Percentiles rank a stretch among this genome's conserved stretches.
These are phyloP conservation scores for Chloroclysta siterata DNA, from an alignment of 2,888 invertebrate genomes.

Conservation along the genomic window DNA sequence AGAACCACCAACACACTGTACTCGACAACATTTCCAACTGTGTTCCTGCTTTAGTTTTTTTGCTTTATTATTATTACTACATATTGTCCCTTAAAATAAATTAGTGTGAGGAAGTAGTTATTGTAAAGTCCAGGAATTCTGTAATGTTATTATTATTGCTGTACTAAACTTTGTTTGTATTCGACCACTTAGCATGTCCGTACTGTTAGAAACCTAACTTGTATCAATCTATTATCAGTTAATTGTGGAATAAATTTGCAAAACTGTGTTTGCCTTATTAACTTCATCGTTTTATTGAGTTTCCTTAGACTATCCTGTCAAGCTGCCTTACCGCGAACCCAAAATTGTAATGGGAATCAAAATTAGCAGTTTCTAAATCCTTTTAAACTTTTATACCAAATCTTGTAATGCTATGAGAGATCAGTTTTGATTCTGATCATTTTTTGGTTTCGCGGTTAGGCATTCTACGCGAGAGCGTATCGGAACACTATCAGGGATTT, in stretches of 20 bases:
- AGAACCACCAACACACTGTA: slow-evolving; percentile 69
- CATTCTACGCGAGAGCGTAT: too few species aligned
- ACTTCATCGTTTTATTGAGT: slow-evolving; percentile 17
- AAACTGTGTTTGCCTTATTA: slow-evolving; percentile 86
- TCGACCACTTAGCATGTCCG: slow-evolving; percentile 80
- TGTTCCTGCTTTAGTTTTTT: slow-evolving; percentile 85
- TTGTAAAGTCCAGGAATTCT: slow-evolving; percentile 82
- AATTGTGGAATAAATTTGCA: slow-evolving; percentile 85
- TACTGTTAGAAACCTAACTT: slow-evolving; percentile 82
- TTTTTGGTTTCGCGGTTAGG: too few species aligned
- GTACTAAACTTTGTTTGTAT: slow-evolving; percentile 81
- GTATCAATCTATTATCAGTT: slow-evolving; percentile 84
- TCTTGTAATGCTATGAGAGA: too few species aligned
- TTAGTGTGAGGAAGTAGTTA: slow-evolving; percentile 83
- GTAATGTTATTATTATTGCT: slow-evolving; percentile 79
- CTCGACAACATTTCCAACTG: slow-evolving; percentile 83
- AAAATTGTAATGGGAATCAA: too few species aligned
- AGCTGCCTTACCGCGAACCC: too few species aligned
- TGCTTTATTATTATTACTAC: slow-evolving; percentile 83
- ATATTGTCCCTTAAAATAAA: slow-evolving; percentile 78
- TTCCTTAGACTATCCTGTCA: neutral
- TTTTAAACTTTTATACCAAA: too few species aligned
- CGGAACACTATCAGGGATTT: too few species aligned
- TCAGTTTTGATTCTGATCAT: too few species aligned
- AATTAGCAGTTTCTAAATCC: too few species aligned